Base-by-base conservation (phyloP, 2,113 vertebrate genomes). In the Hydropotes inermis region DNA sequence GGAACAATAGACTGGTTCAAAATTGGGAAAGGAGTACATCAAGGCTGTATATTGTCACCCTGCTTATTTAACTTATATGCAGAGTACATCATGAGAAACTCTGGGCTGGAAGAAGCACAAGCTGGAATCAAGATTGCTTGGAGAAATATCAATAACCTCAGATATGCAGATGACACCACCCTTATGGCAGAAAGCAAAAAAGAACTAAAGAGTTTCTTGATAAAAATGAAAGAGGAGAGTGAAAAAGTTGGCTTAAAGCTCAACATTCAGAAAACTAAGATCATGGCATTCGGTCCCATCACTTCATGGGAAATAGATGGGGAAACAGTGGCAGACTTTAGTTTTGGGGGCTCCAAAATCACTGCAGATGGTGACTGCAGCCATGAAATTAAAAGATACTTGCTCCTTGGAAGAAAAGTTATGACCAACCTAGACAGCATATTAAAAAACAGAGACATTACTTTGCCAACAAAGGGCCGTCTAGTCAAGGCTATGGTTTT, bases 81-180 rank as follows among this genome's bases (percentile, higher is more conserved):
- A 17, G 61, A 64, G 61, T 17, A 64, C 15, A 64, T 64, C 30
- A 64, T 33, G 30, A 33, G 61, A 33, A 64, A 64, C 0, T 0
- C 60, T 33, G 30, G 30, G 0, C 30, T 64, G 30, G 60, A 64
- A 0, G 15, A 33, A 64, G 3, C 60, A 33, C 15, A 64, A 64
- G 30, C 0, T 33, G 14, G 60, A 64, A 33, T 33, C 60, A 64
- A 7, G 30, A 16, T 33, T 16, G 14, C 60, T 0, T 0, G 14
- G 60, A 61, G 60, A 64, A 33, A 33, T 33, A 64, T 33, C 60
- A 64, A 16, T 33, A 33, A 64, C 14, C 60, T 64, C 14, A 64
- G 30, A 64, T 64, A 64, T 33, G 30, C 61, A 64, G 61, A 64
- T 33, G 15, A 64, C 7, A 64, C 30, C 61, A 64, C 15, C 30